These are phyloP conservation scores for Pantherophis alleghaniensis DNA, from an alignment of 2,797 vertebrate species.

Conservation along the genomic window DNA sequence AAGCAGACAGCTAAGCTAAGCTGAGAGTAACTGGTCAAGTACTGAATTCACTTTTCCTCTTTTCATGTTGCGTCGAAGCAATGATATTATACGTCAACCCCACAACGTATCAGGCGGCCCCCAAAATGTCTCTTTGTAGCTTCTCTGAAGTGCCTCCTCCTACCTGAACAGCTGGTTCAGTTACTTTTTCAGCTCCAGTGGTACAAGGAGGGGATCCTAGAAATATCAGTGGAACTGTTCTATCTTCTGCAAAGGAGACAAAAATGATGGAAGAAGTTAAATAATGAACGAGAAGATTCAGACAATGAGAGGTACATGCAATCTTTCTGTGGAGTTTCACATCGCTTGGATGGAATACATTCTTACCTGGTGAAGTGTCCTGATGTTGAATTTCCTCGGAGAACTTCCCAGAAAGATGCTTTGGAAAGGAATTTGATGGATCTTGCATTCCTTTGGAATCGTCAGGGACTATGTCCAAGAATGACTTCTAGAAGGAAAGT, in stretches of 20 bases:
- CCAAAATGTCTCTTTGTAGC: not conserved
- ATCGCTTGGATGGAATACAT: not conserved
- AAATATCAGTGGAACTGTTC: not conserved
- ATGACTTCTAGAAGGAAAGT: not conserved
- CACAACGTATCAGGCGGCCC: not conserved
- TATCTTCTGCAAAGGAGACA: not conserved
- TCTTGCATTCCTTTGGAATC: not conserved
- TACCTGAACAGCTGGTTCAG: not conserved
- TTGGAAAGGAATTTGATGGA: not conserved
- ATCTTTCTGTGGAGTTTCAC: not conserved
- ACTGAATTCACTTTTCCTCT: not conserved
- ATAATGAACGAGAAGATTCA: not conserved
- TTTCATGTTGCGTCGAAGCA: not conserved
- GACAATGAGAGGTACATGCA: not conserved
- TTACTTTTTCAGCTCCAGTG: not conserved
- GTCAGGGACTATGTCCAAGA: not conserved
- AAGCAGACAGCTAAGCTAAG: not conserved
- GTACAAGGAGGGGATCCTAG: not conserved
- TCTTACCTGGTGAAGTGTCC: not conserved
- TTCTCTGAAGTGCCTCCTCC: not conserved
- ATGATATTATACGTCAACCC: not conserved
- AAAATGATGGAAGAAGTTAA: not conserved
- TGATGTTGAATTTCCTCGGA: not conserved
- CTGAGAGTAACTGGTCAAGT: not conserved
- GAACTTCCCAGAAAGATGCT: not conserved